Evolutionary conservation across 2,797 vertebrate genomes (phyloP), one percentile per base, ranked within the genome.

Genomic region (Typhlichthys eigenmanni): DNA sequence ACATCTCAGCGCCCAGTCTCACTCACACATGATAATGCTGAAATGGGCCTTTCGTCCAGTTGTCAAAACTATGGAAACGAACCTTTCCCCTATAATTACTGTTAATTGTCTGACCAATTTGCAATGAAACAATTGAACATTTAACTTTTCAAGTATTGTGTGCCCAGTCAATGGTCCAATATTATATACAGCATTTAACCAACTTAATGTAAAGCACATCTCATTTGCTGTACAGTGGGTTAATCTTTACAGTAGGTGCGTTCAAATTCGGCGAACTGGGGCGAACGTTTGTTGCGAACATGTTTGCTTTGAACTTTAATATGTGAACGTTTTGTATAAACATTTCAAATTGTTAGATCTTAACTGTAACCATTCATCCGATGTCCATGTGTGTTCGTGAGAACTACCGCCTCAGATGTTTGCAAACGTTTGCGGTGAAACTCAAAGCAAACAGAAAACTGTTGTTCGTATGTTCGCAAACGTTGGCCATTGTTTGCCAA

Each of bases 11-110:
- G 55, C 19, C 46, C 46, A 50, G 58, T 51, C 45, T 66, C 12
- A 74, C 68, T 69, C 57, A 53, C 38, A 50, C 43, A 66, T 66
- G 19, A n/a, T 47, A 9, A 59, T 11, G 54, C 17, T 7, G 24
- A 14, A 66, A 56, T 12, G 6, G 1, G 5, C 4, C 48, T 38
- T 66, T 68, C 16, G 61, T 3, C 46, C 12, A 1, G 11, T 46
- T 54, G 6, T 17, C 9, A 48, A 12, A 68, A 55, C 32, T 14
- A 29, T 48, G 47, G 9, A 62, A 47, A 64, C 8, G 24, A 29
- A 6, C 50, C 24, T 58, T 8, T 52, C 72, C 67, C 49, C 38
- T 46, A 43, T 62, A 9, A 58, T 74, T 64, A 13, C n/a, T 47
- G 43, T 66, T 76, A 43, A 50, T 6, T 58, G 8, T 69, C 16